These are phyloP conservation scores for Grantiella picta DNA, from an alignment of 2,113 vertebrate genomes.

Conservation along the genomic window DNA sequence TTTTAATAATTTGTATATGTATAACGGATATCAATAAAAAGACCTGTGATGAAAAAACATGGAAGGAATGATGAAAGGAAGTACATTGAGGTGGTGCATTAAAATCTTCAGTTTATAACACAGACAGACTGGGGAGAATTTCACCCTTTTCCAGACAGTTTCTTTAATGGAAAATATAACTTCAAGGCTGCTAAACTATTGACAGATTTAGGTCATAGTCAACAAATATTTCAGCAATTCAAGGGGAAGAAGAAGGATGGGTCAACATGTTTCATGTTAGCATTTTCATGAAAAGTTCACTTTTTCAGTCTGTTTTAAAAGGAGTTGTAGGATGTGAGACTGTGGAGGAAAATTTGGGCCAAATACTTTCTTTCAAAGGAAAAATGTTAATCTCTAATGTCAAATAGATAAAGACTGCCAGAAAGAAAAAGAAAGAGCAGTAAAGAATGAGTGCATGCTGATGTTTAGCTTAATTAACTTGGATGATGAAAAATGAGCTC, in stretches of 20 bases:
- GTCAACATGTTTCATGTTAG: not conserved
- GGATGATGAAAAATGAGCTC: conserved; percentile 17
- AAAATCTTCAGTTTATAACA: not conserved
- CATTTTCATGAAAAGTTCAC: not conserved
- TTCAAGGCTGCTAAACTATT: not conserved
- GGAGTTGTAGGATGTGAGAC: not conserved
- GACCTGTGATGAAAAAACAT: not conserved
- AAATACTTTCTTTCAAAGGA: not conserved
- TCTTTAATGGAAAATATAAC: not conserved
- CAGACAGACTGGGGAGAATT: not conserved
- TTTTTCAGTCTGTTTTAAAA: not conserved
- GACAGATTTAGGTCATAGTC: not conserved
- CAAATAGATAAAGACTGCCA: conserved; percentile 5
- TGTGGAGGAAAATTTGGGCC: not conserved
- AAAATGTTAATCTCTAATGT: not conserved
- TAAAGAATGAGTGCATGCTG: not conserved
- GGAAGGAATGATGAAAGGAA: not conserved
- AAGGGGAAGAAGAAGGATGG: not conserved
- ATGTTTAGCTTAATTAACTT: not conserved
- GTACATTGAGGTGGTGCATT: not conserved
- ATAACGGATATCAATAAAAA: not conserved
- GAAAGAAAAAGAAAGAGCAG: not conserved
- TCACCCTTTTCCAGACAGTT: not conserved
- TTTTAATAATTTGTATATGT: not conserved
- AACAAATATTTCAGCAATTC: conserved; percentile 29